Evolutionary conservation across 2,888 invertebrate genomes (phyloP).

Genomic region (Bimastos eiseni): DNA sequence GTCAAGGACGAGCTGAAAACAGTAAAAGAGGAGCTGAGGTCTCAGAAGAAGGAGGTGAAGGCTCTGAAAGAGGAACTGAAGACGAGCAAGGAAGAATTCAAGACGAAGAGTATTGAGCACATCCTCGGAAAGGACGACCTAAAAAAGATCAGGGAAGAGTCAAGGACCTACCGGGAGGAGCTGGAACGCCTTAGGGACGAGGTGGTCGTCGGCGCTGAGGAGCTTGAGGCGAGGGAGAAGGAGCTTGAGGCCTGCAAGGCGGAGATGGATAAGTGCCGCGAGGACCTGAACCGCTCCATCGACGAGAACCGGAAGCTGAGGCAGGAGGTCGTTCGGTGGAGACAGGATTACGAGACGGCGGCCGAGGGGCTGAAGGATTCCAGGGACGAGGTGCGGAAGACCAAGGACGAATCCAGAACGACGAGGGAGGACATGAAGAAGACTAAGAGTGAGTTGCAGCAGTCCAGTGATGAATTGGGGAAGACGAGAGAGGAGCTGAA

Average conservation of each 20-base stretch:
- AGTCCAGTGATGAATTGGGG: constrained; percentile 22
- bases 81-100: constrained; percentile 25
- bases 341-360: constrained; percentile 29
- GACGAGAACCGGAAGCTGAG: constrained; percentile 29
- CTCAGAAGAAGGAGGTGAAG: constrained; percentile 30
- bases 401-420: constrained; percentile 22
- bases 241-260: constrained; percentile 4
- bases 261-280: constrained; percentile 24
- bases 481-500: constrained; percentile 34
- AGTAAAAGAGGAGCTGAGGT: constrained; percentile 26
- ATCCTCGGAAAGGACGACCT: constrained; percentile 23
- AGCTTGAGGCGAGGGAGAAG: constrained; percentile 15
- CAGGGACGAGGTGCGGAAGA: constrained; percentile 30
- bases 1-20: constrained; percentile 33
- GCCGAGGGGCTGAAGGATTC: constrained; percentile 20
- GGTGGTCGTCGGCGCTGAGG: background rate
- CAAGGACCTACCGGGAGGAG: constrained; percentile 20
- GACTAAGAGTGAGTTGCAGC: constrained; percentile 23
- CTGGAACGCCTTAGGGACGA: constrained; percentile 21
- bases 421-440: constrained; percentile 31
- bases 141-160: constrained; percentile 27
- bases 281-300: background rate
- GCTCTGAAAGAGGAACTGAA: constrained; percentile 21
- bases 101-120: constrained; percentile 15
- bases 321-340: constrained; percentile 4